Conservation (phyloP, 1,140 invertebrate species). For the Eriocheir sinensis region DNA sequence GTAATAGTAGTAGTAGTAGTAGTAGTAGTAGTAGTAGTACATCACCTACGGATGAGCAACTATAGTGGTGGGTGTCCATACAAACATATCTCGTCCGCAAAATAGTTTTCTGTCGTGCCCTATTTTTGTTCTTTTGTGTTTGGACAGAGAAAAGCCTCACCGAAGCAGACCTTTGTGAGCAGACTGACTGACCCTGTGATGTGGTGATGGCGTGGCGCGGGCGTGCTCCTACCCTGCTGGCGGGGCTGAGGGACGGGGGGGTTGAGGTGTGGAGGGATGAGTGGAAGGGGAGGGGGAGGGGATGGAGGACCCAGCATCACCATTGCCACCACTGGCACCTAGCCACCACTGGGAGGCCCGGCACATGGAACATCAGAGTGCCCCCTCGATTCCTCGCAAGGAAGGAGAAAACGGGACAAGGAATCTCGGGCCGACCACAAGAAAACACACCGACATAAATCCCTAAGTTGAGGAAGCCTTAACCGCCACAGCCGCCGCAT, state of each 20-base stretch:
- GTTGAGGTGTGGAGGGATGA: neutral
- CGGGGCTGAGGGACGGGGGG: neutral
- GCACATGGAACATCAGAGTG: neutral
- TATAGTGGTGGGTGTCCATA: neutral
- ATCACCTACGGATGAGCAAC: slow-evolving; percentile 8
- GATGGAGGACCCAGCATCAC: neutral
- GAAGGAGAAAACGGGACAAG: neutral
- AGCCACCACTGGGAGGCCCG: neutral
- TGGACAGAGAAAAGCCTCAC: neutral
- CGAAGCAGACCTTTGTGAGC: neutral
- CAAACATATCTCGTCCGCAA: neutral
- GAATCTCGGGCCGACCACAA: neutral
- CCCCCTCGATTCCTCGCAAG: slow-evolving; percentile 10
- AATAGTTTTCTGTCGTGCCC: neutral
- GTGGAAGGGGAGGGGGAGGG: neutral
- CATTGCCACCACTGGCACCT: neutral
- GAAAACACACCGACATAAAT: neutral
- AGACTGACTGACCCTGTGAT: neutral
- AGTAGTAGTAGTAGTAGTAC: neutral
- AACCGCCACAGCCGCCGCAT: slow-evolving; percentile 77
- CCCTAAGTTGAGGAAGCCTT: slow-evolving; percentile 56
- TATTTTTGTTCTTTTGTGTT: neutral
- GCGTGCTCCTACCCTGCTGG: neutral
- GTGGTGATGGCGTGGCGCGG: neutral
- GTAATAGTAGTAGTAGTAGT: neutral